Evolutionary conservation across 2,113 vertebrate species (phyloP), one percentile per base, ranked within the genome.

Genomic region (Eubucco bourcierii): DNA sequence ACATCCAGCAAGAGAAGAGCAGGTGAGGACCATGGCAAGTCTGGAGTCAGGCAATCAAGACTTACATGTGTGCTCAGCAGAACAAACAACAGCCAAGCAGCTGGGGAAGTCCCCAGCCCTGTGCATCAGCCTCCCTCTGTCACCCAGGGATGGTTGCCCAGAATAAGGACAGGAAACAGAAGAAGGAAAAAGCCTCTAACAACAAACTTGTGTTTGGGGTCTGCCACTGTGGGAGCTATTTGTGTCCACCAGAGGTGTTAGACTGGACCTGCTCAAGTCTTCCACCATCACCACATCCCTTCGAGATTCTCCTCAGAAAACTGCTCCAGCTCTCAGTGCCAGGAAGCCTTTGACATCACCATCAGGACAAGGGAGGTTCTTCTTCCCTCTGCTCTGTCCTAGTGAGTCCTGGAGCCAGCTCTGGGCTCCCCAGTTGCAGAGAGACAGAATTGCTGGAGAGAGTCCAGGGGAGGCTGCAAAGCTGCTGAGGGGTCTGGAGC

Each of bases 161-260:
- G 10, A 20, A 25, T 10, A 59, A 33, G 20, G 21, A 66, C 58
- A 67, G 8, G 4, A 41, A 78, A 31, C 55, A 52, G 8, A 52
- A 11, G 31, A 3, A 25, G 46, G 79, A 64, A 19, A 3, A 1
- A 65, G 13, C 50, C 59, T 50, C 63, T 46, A 39, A 12, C 17
- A 8, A 52, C 15, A 9, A 13, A 20, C 79, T 61, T 3, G 1
- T 64, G 56, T 27, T 75, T 93, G 29, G 37, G n/a, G 37, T 56
- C 44, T 84, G 21, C 15, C 28, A 3, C 8, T 34, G 20, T 1
- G 0, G 12, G 8, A 7, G 13, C 13, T 44, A 11, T 28, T 39
- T 0, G 0, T 13, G n/a, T 23, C 68, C 1, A 0, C 24, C 28
- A 41, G 61, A 60, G 18, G 12, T n/a, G 41, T 28, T 1, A 31